Evolutionary conservation across 2,113 vertebrate genomes (phyloP).

Genomic region (Archocentrus centrarchus): DNA sequence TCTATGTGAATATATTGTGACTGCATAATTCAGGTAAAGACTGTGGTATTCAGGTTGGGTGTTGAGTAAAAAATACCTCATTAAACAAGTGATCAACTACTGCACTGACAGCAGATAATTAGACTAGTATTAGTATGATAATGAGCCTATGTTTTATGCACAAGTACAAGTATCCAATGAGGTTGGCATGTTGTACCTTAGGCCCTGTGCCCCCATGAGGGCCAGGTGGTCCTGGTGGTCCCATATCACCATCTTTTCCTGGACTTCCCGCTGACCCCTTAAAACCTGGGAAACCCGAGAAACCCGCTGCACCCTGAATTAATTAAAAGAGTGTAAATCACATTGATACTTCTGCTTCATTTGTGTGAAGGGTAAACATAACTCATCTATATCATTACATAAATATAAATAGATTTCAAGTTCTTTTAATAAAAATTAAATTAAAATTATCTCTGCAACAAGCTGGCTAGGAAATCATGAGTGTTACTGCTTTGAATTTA

Average conservation of each 20-base stretch:
- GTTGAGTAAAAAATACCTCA: not conserved
- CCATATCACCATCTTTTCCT: conserved; percentile 76
- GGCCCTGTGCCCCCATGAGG: conserved; percentile 78
- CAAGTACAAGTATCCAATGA: not conserved
- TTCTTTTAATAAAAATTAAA: not conserved
- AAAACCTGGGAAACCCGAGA: conserved; percentile 86
- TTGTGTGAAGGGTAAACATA: not conserved
- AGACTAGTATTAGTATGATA: not conserved
- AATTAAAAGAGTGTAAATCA: not conserved
- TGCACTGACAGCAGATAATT: not conserved
- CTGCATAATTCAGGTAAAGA: not conserved
- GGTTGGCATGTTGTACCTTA: conserved; percentile 76
- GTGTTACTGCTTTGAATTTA: not conserved
- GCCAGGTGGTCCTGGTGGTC: conserved; percentile 79
- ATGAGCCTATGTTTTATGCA: not conserved
- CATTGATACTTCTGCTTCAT: not conserved
- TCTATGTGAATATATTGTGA: not conserved
- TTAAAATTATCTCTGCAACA: not conserved
- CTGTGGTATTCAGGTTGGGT: not conserved
- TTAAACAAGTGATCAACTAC: not conserved
- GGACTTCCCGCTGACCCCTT: conserved; percentile 83
- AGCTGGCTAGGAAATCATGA: not conserved
- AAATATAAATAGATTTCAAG: not conserved
- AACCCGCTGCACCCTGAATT: conserved; percentile 83
- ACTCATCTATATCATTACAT: not conserved